Conservation (phyloP, 1,140 invertebrate species). For the Hydropsyche tenuis region DNA sequence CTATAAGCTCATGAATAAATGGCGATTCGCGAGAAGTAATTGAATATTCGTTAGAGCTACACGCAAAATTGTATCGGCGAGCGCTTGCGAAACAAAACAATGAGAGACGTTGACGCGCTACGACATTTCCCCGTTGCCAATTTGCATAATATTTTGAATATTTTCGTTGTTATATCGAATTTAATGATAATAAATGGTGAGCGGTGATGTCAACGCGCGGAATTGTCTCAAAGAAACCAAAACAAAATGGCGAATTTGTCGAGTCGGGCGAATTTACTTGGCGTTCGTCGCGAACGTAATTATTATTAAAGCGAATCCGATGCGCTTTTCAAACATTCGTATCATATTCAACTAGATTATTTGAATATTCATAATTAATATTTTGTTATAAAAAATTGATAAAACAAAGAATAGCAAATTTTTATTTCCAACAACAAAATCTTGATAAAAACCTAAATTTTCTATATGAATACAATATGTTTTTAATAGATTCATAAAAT, state of each 20-base stretch:
- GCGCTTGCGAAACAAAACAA: constrained; percentile 10
- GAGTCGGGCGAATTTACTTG: constrained; percentile 34
- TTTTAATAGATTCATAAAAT: no score
- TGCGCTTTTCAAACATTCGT: constrained; percentile 4
- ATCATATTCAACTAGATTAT: background rate
- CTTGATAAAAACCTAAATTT: no score
- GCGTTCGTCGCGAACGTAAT: constrained; percentile 23
- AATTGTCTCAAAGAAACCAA: constrained; percentile 33
- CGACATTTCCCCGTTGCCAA: constrained; percentile 2
- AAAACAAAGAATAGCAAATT: no score
- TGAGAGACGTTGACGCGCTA: background rate
- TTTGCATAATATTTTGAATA: constrained; percentile 23
- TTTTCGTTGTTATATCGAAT: constrained; percentile 15
- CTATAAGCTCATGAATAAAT: no score
- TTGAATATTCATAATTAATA: no score
- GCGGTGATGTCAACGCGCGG: constrained; percentile 34
- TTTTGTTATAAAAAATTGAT: no score
- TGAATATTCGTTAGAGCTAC: background rate
- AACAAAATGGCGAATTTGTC: constrained; percentile 34
- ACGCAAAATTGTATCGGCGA: background rate
- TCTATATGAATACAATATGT: no score
- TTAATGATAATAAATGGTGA: constrained; percentile 24
- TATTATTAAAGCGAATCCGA: constrained; percentile 27
- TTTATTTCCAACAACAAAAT: no score
- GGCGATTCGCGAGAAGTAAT: no score